Evolutionary conservation across 1,140 invertebrate species (phyloP).

Genomic region (Hyposmocoma kahamanoa): DNA sequence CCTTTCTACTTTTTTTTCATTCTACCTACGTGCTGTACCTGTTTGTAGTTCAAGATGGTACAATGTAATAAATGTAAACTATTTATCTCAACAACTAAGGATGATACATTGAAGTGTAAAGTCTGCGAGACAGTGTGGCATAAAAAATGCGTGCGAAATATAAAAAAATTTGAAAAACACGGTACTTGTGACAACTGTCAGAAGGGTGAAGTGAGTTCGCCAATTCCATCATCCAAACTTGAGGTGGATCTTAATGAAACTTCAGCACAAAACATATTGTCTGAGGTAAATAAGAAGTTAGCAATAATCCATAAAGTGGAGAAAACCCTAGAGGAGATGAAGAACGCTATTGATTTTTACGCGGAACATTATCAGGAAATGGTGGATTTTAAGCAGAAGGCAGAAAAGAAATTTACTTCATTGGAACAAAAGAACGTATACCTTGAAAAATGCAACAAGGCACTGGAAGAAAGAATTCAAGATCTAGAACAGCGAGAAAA

Average conservation of each 20-base stretch:
- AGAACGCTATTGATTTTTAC: not conserved
- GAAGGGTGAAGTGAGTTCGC: not conserved
- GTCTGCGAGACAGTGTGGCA: slow-evolving; percentile 1
- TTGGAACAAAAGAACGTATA: slow-evolving; percentile 8
- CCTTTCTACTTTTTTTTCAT: not conserved
- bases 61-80: slow-evolving; percentile 1
- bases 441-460: slow-evolving; percentile 8
- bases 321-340: slow-evolving; percentile 3
- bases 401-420: not conserved
- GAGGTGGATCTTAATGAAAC: not conserved
- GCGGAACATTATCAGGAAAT: slow-evolving; percentile 4
- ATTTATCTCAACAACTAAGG: slow-evolving; percentile 1
- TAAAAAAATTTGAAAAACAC: not conserved
- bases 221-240: not conserved
- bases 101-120: slow-evolving; percentile 2
- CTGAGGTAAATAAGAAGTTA: slow-evolving; percentile 1
- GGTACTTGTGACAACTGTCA: not conserved
- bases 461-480: slow-evolving; percentile 6
- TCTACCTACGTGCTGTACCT: not conserved
- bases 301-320: slow-evolving; percentile 1
- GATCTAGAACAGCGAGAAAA: slow-evolving; percentile 1
- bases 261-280: not conserved
- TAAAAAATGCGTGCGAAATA: not conserved
- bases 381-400: slow-evolving; percentile 1
- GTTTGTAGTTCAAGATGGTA: not conserved